Percentiles rank a stretch among this genome's conserved stretches.
phyloP scores from a whole-genome alignment of 2,797 vertebrate genomes.

The Arctocebus calabarensis region DNA sequence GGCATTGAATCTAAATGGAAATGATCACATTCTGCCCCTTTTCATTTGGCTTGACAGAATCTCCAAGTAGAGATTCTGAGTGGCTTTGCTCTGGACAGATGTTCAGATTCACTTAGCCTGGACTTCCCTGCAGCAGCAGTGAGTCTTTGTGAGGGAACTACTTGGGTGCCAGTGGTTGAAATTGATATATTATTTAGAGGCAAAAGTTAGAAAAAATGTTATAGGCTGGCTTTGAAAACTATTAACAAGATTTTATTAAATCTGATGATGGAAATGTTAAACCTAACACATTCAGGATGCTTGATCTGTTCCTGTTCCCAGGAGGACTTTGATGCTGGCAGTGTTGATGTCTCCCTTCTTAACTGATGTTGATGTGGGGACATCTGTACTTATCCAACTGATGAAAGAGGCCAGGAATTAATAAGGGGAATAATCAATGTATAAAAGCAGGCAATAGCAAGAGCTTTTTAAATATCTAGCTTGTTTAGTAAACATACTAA shows the following conservation, averaged over 20 bases:
- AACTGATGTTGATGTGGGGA: conserved; percentile 16
- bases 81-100: not conserved
- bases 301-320: conserved; percentile 22
- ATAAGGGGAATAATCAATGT: not conserved
- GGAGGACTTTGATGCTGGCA: not conserved
- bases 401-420: not conserved
- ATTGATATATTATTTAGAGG: conserved; percentile 3
- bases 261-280: conserved; percentile 9
- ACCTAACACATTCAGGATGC: not conserved
- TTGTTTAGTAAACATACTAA: not conserved
- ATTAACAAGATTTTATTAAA: conserved; percentile 64
- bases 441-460: not conserved
- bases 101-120: not conserved
- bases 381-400: not conserved
- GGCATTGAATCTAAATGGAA: conserved; percentile 18
- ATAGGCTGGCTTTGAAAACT: conserved; percentile 18
- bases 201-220: conserved; percentile 48
- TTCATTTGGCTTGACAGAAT: conserved; percentile 57
- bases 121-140: not conserved
- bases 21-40: conserved; percentile 18
- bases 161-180: not conserved
- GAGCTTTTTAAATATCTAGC: conserved; percentile 42
- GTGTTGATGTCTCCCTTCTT: not conserved
- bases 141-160: not conserved
- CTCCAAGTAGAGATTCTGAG: not conserved